Percentiles rank a stretch among this genome's conserved stretches.
Evolutionary conservation across 2,888 invertebrate genomes (phyloP).

Genomic region (Mesoligia furuncula): DNA sequence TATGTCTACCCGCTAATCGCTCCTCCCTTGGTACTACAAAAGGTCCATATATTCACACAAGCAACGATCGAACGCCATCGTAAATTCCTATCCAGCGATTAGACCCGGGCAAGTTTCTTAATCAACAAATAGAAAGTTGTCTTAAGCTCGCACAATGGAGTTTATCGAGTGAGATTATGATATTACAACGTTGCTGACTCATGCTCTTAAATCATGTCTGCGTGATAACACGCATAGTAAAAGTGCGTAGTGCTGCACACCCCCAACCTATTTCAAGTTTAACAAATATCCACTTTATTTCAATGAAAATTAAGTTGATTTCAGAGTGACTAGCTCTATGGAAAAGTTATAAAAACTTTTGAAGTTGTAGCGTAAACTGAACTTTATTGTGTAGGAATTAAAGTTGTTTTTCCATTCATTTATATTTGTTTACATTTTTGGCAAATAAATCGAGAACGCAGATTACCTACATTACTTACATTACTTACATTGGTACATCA

Average conservation of each 20-base stretch:
- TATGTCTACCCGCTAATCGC: not conserved
- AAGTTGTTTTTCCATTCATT: too few relatives aligned
- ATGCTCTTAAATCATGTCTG: conserved; percentile 14
- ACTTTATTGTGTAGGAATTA: too few relatives aligned
- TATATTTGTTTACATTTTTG: too few relatives aligned
- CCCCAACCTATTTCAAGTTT: too few relatives aligned
- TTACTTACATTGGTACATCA: not conserved
- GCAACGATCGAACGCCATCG: conserved; percentile 33
- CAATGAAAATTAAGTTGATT: too few relatives aligned
- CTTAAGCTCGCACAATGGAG: conserved; percentile 55
- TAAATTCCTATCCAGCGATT: conserved; percentile 65
- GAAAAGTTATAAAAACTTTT: too few relatives aligned
- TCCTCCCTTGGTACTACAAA: not conserved
- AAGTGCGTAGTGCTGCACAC: too few relatives aligned
- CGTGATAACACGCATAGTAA: not conserved
- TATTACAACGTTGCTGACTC: conserved; percentile 18
- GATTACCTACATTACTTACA: not conserved
- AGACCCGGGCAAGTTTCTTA: conserved; percentile 67
- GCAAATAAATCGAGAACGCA: too few relatives aligned
- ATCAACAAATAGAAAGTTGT: conserved; percentile 70
- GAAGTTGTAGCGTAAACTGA: too few relatives aligned
- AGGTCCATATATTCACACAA: conserved; percentile 37
- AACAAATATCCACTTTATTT: too few relatives aligned
- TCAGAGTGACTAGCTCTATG: too few relatives aligned
- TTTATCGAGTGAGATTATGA: conserved; percentile 35